Base-by-base conservation (phyloP, 2,888 invertebrate genomes). In the Conomelus anceps region DNA sequence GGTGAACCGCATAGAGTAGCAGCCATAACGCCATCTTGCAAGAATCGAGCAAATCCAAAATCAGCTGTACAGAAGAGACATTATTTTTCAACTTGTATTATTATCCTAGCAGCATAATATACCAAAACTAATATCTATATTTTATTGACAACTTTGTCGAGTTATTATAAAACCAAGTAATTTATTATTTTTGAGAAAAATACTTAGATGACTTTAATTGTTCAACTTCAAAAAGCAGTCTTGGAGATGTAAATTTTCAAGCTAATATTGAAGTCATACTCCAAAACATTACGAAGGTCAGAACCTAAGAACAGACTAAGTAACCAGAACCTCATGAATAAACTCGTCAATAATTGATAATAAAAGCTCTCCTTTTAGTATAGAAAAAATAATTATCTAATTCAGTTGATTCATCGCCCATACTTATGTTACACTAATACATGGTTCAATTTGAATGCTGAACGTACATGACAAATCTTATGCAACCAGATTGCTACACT, bases 21-120 rank as follows among this genome's bases (percentile, higher is more conserved):
- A 89, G 99, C 99, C 99, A 99, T 99, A 89, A 98, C 99, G 91
- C 99, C 99, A 93, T 99, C 99, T 94, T 98, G 97, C 87, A 99
- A 95, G 94, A 99, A 99, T 93, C 99, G 95, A 89, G 99, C 99
- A 94, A 99, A 99, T 88, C 99, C 99, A 94, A 99, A 99, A 95
- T 99, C 99, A 93, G 99, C 99, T 97, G 93, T 89, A 94, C 93
- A 92, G 89, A 88, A 91, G 29, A 89, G 3, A 89, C 89, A 41
- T 89, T 85, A 20, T 26, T 34, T 22, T 85, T 63, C n/a, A 86
- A 17, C 9, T 22, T 17, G 20, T 22, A 11, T 7, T 20, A 20
- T 34, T 22, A 22, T 13, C 1, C 22, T 63, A 22, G n/a, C 20
- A 7, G 4, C 84, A 84, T 1, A 22, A 1, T 41, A 29, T 22